These are phyloP conservation scores for Scatophagus argus DNA, from an alignment of 2,113 vertebrate species.

Conservation along the genomic window DNA sequence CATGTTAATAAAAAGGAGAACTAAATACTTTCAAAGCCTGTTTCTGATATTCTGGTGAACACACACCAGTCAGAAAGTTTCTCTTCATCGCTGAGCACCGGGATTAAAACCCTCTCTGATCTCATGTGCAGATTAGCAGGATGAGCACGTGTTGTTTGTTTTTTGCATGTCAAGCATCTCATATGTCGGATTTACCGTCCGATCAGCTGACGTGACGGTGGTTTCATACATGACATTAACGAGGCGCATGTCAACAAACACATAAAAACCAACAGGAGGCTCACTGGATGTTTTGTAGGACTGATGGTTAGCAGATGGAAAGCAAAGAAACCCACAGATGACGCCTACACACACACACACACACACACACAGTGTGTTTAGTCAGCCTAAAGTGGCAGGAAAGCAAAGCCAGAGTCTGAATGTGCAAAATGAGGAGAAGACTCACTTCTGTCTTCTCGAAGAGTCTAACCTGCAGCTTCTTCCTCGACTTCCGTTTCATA, in stretches of 20 bases:
- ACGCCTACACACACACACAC: conserved; percentile 31
- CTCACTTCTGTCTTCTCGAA: conserved; percentile 40
- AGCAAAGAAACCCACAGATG: conserved; percentile 39
- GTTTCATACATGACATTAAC: conserved; percentile 31
- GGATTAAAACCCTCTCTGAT: conserved; percentile 17
- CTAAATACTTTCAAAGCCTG: not conserved
- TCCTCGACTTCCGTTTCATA: not conserved
- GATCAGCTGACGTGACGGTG: not conserved
- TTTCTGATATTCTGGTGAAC: conserved; percentile 1
- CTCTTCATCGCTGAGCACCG: not conserved
- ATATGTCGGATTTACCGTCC: conserved; percentile 7
- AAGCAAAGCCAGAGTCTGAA: conserved; percentile 31
- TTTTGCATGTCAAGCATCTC: not conserved
- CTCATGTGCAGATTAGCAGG: conserved; percentile 23
- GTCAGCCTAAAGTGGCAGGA: conserved; percentile 50
- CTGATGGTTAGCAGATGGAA: conserved; percentile 9
- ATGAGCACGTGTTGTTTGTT: not conserved
- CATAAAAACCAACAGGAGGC: conserved; percentile 1
- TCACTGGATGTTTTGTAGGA: conserved; percentile 6
- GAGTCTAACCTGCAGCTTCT: conserved; percentile 28
- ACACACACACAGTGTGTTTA: conserved; percentile 39
- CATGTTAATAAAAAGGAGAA: not conserved
- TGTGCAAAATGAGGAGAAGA: conserved; percentile 34
- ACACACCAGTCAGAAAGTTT: not conserved
- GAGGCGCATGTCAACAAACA: conserved; percentile 2